Evolutionary conservation across 2,888 invertebrate genomes (phyloP).

Genomic region (Zhuqinia jingwanae): DNA sequence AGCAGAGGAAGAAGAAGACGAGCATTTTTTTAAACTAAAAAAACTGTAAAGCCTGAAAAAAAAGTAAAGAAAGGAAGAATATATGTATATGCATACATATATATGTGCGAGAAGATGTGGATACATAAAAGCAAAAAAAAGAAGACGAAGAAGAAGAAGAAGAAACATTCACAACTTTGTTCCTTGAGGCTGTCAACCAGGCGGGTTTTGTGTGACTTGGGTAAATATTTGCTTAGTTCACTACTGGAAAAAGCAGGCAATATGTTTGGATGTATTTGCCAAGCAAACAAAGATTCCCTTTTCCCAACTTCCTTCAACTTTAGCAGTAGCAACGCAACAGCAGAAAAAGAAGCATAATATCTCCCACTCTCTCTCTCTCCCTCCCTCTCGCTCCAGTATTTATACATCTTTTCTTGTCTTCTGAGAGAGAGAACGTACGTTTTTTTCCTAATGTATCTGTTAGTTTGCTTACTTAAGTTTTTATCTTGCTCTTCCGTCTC

Average conservation of each 20-base stretch:
- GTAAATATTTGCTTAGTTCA: constrained; percentile 78
- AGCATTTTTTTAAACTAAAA: constrained; percentile 30
- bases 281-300: constrained; percentile 76
- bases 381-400: constrained; percentile 42
- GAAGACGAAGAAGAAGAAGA: constrained; percentile 22
- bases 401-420: constrained; percentile 44
- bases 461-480: constrained; percentile 37
- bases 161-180: constrained; percentile 69
- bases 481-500: constrained; percentile 38
- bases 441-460: background rate
- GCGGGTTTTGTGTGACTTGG: constrained; percentile 75
- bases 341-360: background rate
- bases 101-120: too few relatives aligned
- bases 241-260: constrained; percentile 78
- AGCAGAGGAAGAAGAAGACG: background rate
- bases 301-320: constrained; percentile 57
- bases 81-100: constrained; percentile 5
- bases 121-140: background rate
- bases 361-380: constrained; percentile 32
- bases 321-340: background rate
- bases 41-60: background rate
- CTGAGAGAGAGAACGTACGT: background rate
- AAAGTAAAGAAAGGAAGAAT: constrained; percentile 3
- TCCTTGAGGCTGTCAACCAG: constrained; percentile 73
- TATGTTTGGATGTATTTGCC: constrained; percentile 76